Base-by-base conservation (phyloP, 2,797 vertebrate species). In the Monodelphis domestica region DNA sequence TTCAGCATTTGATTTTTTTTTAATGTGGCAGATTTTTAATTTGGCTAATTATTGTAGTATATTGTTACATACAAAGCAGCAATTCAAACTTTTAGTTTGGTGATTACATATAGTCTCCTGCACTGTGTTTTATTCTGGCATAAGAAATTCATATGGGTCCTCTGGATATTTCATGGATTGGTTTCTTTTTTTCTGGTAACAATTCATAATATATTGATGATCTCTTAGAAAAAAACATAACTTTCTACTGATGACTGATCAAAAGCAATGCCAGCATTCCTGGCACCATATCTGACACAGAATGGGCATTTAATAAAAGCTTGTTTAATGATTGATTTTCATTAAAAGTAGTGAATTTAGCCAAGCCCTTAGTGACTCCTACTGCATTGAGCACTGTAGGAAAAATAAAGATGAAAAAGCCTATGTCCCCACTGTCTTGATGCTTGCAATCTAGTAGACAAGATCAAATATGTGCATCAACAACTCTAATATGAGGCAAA, bases 1-100 rank as follows among this genome's bases (percentile, higher is more conserved):
- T 96, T 94, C 89, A 90, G 52, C 12, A 90, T 84, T 95, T 96
- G 94, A 93, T 97, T 97, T 90, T 51, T 90, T 89, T 95, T 95
- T 90, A 95, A 89, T 54, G n/a, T 89, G 88, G 57, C 70, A 91
- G 89, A 53, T 91, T 84, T 78, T 93, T 94, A 88, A 54, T 92
- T 94, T 84, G 63, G 63, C 89, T 90, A 94, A 2, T 52, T 53
- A 52, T 30, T 54, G 38, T 21, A 89, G 24, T 91, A 26, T 21
- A 50, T 84, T 26, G 30, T 84, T 38, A 84, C 21, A 9, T 45
- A 45, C 21, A 84, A 84, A 26, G 21, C 9, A 84, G 70, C 45
- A 50, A 84, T 45, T 84, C 70, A 50, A 50, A 70, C n/a, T 50
- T 84, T 11, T 84, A 50, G 24, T 38, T 70, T 70, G 70, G n/a